phyloP scores from a whole-genome alignment of 2,113 vertebrate species.

The Salvelinus fontinalis region DNA sequence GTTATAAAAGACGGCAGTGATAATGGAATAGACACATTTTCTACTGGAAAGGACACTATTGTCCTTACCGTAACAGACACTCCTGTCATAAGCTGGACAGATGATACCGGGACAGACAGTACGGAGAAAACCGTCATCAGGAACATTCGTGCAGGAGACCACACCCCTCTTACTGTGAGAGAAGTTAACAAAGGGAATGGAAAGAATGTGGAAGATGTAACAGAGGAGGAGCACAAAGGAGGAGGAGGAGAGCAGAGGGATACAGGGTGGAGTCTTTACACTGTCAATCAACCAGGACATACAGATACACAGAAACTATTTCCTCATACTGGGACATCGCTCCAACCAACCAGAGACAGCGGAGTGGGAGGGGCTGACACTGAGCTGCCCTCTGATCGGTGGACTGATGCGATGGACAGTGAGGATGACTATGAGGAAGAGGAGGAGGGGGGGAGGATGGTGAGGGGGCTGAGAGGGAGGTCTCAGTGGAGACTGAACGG shows the following conservation, averaged over 20 bases:
- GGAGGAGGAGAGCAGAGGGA: neutral
- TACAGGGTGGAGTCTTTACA: neutral
- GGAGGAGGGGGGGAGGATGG: constrained; percentile 29
- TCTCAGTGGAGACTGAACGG: constrained; percentile 60
- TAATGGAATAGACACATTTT: neutral
- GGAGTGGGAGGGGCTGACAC: neutral
- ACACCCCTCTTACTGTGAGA: neutral
- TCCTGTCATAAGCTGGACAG: neutral
- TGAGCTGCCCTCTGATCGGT: constrained; percentile 3
- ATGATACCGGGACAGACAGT: neutral
- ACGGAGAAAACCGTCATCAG: neutral
- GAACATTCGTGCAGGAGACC: neutral
- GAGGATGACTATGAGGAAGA: constrained; percentile 17
- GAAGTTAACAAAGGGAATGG: neutral
- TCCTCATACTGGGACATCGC: neutral
- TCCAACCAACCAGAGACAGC: constrained; percentile 7
- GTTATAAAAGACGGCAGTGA: neutral
- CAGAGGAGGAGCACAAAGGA: neutral
- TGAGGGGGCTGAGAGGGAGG: neutral
- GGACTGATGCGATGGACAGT: constrained; percentile 1
- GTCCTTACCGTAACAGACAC: too few species aligned
- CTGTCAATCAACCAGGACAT: constrained; percentile 14
- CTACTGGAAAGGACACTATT: too few species aligned
- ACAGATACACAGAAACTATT: constrained; percentile 2
- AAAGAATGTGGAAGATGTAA: constrained; percentile 4